Base-by-base conservation (phyloP, 1,140 invertebrate species). In the Lasioglossum baleicum region DNA sequence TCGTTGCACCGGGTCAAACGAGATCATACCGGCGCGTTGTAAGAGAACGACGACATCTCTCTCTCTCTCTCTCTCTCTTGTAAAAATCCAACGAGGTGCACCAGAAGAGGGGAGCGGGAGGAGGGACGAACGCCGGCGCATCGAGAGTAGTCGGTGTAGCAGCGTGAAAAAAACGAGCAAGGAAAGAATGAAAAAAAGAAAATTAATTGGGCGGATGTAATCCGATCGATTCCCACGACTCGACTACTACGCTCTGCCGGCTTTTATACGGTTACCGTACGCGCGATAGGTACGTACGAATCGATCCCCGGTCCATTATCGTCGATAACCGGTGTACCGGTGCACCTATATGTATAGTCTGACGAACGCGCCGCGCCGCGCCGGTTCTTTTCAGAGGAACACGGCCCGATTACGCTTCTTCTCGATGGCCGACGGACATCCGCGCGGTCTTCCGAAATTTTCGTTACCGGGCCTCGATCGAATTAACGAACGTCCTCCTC, bases 161-260 rank as follows among this genome's bases (percentile, higher is more conserved):
- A 78, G 72, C 81, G 86, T 22, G n/a, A 58, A 8, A 58, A 58
- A 53, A 53, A 58, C 7, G 17, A n/a, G 6, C 6, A 58, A 53
- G 17, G 51, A 53, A 17, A 20, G 51, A 53, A 20, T 15, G 15
- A 53, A 53, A 53, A 53, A 53, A 88, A 88, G 85, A 88, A 86
- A 79, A 79, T 88, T 88, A 88, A 88, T 88, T 86, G 86, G 83
- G 83, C 87, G 87, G 87, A 88, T 88, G 87, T 85, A 86, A 87
- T 88, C 83, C 83, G 90, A 90, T 88, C 90, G 90, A 91, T 91
- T 91, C 90, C 90, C 90, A 90, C 89, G 90, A 89, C 83, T 90
- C 87, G 81, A 80, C 88, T 87, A 88, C 51, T 53, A 53, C 13
- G 51, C 51, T 89, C 87, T 80, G 86, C 86, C 79, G 82, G 75